Evolutionary conservation across 1,140 invertebrate species (phyloP), one percentile per base, ranked within the genome.

Genomic region (Achatina immaculata): DNA sequence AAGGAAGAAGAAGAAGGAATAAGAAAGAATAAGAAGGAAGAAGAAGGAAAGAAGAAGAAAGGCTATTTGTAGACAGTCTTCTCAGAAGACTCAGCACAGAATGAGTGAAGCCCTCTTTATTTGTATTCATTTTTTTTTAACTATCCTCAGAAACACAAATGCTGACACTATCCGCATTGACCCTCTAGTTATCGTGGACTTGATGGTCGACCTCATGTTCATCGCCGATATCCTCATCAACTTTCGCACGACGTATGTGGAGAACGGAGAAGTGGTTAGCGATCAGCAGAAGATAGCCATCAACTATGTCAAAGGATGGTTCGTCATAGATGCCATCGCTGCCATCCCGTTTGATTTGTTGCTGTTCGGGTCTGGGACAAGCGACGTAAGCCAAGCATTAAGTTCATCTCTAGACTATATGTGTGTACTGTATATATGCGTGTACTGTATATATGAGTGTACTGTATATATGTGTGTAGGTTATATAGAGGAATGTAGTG

Each of bases 181-280:
- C 80, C 89, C 90, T 9, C 84, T 92, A 42, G 90, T 91, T 19
- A 87, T 91, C 40, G 89, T 91, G 24, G 91, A 92, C 83, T 82
- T 91, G 14, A 88, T 91, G 77, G 90, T 92, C n/a, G 91, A 92
- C 82, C 79, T 91, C 16, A 91, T 91, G 89, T 92, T 92, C 81
- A 90, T 92, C 77, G 88, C 88, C 1, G 91, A 92, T 84, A 91
- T 92, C 82, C 83, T 92, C 69, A 92, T 92, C 77, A 92, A 91
- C 85, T 92, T 92, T 81, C 84, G 91, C 66, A 92, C 91, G 9
- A 92, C 91, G 1, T 92, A 89, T 83, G 84, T 92, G 28, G 87
- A 90, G 65, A 89, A 88, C 85, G 91, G 90, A 1, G 91, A 92
- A 82, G 90, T 91, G 72, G 86, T 91, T 42, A 86, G 85, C 19